Percentiles rank a stretch among this genome's conserved stretches.
Evolutionary conservation across 1,140 invertebrate genomes (phyloP).

Genomic region (Pseudomyrmex gracilis): DNA sequence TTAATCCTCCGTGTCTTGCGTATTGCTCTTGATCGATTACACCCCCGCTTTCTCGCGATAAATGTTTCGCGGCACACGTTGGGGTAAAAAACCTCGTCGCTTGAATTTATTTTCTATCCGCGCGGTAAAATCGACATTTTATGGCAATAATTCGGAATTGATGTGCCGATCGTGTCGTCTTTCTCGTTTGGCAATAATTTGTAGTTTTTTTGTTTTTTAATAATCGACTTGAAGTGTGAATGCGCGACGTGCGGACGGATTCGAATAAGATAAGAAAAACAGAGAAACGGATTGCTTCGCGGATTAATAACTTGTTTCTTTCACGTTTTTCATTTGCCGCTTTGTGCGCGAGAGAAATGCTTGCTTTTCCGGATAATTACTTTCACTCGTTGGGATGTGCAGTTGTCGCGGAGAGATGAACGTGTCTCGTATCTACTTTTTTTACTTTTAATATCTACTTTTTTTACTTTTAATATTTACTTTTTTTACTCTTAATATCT

Average conservation of each 20-base stretch:
- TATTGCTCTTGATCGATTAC: conserved; percentile 30
- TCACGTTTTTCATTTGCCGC: background rate
- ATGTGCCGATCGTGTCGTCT: no score
- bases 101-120: background rate
- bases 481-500: no score
- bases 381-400: conserved; percentile 24
- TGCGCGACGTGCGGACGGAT: background rate
- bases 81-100: conserved; percentile 20
- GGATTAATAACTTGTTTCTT: background rate
- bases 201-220: no score
- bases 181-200: no score
- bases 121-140: conserved; percentile 6
- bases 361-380: conserved; percentile 34
- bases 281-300: background rate
- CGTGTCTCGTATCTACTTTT: background rate
- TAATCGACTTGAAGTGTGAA: background rate
- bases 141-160: background rate
- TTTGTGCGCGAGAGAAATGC: background rate
- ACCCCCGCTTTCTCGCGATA: background rate
- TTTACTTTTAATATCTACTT: background rate
- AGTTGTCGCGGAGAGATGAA: conserved; percentile 19
- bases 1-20: conserved; percentile 4
- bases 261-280: no score
- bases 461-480: no score
- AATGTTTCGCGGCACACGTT: conserved; percentile 24